Conservation (phyloP, 2,113 vertebrate species). For the Corythoichthys intestinalis region DNA sequence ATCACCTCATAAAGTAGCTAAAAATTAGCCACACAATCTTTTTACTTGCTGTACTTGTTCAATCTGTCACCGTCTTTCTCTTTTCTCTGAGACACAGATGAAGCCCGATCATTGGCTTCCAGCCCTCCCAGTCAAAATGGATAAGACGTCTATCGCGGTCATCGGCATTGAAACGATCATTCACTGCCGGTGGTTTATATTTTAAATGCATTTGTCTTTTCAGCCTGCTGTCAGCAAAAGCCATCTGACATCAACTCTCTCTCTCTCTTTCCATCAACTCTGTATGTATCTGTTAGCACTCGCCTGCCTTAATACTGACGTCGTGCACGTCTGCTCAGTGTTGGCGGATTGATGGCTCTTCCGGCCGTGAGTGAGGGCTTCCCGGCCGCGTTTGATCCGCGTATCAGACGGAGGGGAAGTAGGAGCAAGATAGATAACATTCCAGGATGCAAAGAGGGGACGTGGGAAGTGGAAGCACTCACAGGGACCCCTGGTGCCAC, state of each 20-base stretch:
- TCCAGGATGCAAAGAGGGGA: constrained; percentile 64
- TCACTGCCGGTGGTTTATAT: not conserved
- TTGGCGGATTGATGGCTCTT: constrained; percentile 65
- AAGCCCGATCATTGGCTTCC: no score
- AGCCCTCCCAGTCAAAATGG: no score
- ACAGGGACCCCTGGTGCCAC: constrained; percentile 30
- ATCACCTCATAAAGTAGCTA: no score
- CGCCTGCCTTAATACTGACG: constrained; percentile 12
- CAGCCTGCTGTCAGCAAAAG: constrained; percentile 4
- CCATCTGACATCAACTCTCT: constrained; percentile 13
- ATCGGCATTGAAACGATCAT: no score
- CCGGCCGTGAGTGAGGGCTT: constrained; percentile 52
- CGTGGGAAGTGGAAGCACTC: constrained; percentile 58
- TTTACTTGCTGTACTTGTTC: no score
- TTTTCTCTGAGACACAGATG: no score
- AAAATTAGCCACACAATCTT: no score
- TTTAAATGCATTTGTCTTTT: not conserved
- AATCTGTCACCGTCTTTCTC: no score
- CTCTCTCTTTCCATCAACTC: not conserved
- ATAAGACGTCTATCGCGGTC: no score
- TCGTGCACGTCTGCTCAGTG: constrained; percentile 27
- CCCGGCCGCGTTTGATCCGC: constrained; percentile 64
- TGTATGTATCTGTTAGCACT: constrained; percentile 17
- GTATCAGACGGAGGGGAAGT: constrained; percentile 66
- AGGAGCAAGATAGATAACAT: constrained; percentile 55